These are phyloP conservation scores for Shinisaurus crocodilurus DNA, from an alignment of 2,113 vertebrate genomes.

Conservation along the genomic window DNA sequence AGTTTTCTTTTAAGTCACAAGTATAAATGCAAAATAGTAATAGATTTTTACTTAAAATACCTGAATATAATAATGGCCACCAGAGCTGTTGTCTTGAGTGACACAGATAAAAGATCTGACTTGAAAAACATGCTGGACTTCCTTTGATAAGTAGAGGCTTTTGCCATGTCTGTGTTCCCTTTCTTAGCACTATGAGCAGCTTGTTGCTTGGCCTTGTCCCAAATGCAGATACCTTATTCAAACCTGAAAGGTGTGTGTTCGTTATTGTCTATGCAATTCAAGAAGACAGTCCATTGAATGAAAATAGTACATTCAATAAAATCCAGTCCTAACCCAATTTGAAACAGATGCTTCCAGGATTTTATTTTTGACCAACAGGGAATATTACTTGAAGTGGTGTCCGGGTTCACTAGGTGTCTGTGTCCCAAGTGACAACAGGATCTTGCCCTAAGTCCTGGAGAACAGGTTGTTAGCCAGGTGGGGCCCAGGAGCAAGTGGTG, in stretches of 20 bases:
- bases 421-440: neutral
- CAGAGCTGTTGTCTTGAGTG: neutral
- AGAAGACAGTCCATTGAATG: neutral
- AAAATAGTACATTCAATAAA: neutral
- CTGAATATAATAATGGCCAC: neutral
- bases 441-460: neutral
- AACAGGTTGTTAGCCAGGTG: neutral
- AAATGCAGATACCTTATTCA: neutral
- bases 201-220: neutral
- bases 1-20: neutral
- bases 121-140: neutral
- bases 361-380: neutral
- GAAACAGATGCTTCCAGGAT: neutral
- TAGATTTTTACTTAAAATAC: neutral
- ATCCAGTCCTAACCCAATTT: neutral
- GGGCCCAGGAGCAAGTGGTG: neutral
- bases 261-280: neutral
- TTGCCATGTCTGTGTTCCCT: neutral
- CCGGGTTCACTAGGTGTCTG: neutral
- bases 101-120: neutral
- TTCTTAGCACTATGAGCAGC: neutral
- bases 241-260: neutral
- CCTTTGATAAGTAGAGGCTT: neutral
- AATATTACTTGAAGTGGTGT: neutral
- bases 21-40: neutral